Percentiles rank a stretch among this genome's conserved stretches.
Evolutionary conservation across 2,113 vertebrate genomes (phyloP).

Genomic region (Elephantulus edwardii): DNA sequence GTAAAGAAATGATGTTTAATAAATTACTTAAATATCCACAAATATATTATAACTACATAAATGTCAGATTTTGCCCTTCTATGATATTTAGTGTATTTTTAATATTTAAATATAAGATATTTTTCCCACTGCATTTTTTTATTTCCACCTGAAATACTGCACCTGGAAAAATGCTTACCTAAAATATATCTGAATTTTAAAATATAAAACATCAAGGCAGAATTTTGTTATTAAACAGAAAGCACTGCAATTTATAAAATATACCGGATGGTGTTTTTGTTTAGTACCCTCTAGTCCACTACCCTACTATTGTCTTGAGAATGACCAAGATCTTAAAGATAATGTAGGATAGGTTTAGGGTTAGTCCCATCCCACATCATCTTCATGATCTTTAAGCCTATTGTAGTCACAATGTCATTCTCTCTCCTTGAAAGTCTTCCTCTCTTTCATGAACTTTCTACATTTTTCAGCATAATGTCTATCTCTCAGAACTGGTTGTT

Average conservation of each 20-base stretch:
- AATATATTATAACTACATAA: background rate
- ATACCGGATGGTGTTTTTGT: too few species aligned
- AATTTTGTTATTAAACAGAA: background rate
- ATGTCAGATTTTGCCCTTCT: background rate
- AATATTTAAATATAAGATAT: background rate
- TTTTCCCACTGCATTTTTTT: background rate
- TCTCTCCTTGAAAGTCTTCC: too few species aligned
- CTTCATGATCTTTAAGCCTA: too few species aligned
- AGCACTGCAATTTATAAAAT: slow-evolving; percentile 1
- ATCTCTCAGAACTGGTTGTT: too few species aligned
- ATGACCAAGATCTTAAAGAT: too few species aligned
- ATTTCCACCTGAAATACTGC: background rate
- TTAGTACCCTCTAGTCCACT: too few species aligned
- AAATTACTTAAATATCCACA: background rate
- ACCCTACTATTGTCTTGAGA: too few species aligned
- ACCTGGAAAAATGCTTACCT: background rate
- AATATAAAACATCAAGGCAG: background rate
- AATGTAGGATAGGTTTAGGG: too few species aligned
- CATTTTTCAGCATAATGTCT: too few species aligned
- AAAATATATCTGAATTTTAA: background rate
- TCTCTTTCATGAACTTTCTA: too few species aligned
- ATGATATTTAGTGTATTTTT: background rate
- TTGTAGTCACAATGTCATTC: too few species aligned
- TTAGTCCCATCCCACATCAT: too few species aligned
- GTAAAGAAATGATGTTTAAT: background rate